Percentiles rank a stretch among this genome's conserved stretches.
Evolutionary conservation across 2,113 vertebrate genomes (phyloP).

Genomic region (Xiphophorus hellerii): DNA sequence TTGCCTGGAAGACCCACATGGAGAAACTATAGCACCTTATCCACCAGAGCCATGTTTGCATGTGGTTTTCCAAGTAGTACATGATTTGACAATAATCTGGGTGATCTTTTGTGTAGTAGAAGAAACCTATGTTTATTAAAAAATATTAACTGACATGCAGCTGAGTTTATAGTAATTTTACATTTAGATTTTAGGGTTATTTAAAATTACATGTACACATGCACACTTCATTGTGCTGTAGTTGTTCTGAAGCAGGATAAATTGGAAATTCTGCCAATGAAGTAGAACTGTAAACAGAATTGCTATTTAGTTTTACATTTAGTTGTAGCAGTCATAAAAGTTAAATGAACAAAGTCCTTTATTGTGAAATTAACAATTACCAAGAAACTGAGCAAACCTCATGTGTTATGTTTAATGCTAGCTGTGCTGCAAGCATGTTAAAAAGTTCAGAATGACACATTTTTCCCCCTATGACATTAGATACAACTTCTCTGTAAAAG

Average conservation of each 20-base stretch:
- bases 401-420: not conserved
- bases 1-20: slow-evolving; percentile 56
- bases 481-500: not conserved
- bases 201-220: not conserved
- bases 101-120: not conserved
- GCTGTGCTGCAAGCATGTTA: too few relatives aligned
- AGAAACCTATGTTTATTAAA: not conserved
- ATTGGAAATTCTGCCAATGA: not conserved
- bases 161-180: not conserved
- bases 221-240: not conserved
- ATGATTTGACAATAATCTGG: not conserved
- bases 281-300: not conserved
- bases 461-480: too few relatives aligned
- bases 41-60: slow-evolving; percentile 11
- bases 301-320: not conserved
- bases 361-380: not conserved
- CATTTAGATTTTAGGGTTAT: not conserved
- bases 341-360: not conserved
- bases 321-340: not conserved
- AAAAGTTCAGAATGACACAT: too few relatives aligned
- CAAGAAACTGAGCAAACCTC: not conserved
- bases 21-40: slow-evolving; percentile 58
- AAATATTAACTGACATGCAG: not conserved
- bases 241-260: not conserved
- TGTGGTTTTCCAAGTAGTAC: not conserved